Base-by-base conservation (phyloP, 2,113 vertebrate species). In the Prunella himalayana region DNA sequence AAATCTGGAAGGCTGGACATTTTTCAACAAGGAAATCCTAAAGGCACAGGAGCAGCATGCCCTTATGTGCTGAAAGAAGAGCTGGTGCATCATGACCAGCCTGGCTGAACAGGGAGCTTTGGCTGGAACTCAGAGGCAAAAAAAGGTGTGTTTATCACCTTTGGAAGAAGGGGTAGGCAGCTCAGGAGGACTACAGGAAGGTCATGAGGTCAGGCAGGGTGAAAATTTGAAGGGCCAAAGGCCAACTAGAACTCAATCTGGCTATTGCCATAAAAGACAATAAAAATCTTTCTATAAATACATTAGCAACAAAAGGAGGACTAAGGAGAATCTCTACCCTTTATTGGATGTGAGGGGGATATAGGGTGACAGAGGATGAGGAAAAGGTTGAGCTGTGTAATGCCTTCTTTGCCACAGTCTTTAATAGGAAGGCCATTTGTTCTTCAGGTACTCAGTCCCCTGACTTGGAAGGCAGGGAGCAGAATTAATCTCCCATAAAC, bases 291-390 rank as follows among this genome's bases (percentile, higher is more conserved):
- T 16, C 15, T 23, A 5, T 44, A 33, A 39, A 44, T 53, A 24
- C 19, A 16, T 20, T 5, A 21, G 4, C 19, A 54, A 24, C 24
- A 30, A 30, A 39, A 39, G 39, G 15, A 42, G 30, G 13, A 13
- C 41, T 35, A 22, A 64, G 57, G 21, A 80, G 14, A 77, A 27
- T 47, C 39, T 65, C 18, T 7, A 24, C 31, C 21, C 24, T 51
- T 45, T 64, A 6, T 17, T 59, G 44, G 33, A 4, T 70, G 4
- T 7, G 0, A 3, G 6, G 4, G 15, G 3, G 19, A 31, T 56
- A 37, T 6, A 25, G 2, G 4, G 15, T 41, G 44, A 45, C 8
- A 56, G 47, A 82, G n/a, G 11, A 4, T 82, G 49, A 75, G 31
- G 19, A 44, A 68, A 81, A 69, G 21, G 7, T 18, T 66, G 60